These are phyloP conservation scores for Onychomys torridus DNA, from an alignment of 2,797 vertebrate species.

Conservation along the genomic window DNA sequence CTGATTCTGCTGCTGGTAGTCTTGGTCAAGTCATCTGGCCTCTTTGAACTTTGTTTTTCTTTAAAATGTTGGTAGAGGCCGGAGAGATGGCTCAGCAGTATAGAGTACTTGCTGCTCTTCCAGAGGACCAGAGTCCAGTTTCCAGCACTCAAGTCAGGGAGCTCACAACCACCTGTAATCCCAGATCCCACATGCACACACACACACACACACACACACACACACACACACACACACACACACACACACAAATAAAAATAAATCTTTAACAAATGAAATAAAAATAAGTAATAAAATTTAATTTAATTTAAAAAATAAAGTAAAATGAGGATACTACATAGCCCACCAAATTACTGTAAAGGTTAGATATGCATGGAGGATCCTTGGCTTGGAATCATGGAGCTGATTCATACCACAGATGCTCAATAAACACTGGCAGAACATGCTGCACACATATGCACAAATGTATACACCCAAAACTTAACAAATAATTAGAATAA, in stretches of 20 bases:
- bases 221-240: neutral
- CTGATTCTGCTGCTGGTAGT: neutral
- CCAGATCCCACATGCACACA: neutral
- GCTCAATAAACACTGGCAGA: neutral
- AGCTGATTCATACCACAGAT: neutral
- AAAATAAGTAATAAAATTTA: neutral
- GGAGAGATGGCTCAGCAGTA: neutral
- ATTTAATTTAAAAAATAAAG: neutral
- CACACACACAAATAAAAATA: neutral
- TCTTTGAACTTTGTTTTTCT: conserved; percentile 34
- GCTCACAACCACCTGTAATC: neutral
- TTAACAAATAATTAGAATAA: conserved; percentile 44
- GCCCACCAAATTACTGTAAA: neutral
- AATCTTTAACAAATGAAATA: neutral
- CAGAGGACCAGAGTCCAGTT: neutral
- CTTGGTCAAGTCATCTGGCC: neutral
- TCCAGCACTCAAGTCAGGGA: neutral
- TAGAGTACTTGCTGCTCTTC: neutral
- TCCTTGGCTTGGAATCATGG: neutral
- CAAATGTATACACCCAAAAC: neutral
- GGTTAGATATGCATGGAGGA: neutral
- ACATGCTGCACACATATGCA: neutral
- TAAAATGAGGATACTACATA: neutral
- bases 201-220: neutral
- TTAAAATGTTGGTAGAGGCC: conserved; percentile 3